Evolutionary conservation across 2,113 vertebrate genomes (phyloP).

Genomic region (Lucifuga dentata): DNA sequence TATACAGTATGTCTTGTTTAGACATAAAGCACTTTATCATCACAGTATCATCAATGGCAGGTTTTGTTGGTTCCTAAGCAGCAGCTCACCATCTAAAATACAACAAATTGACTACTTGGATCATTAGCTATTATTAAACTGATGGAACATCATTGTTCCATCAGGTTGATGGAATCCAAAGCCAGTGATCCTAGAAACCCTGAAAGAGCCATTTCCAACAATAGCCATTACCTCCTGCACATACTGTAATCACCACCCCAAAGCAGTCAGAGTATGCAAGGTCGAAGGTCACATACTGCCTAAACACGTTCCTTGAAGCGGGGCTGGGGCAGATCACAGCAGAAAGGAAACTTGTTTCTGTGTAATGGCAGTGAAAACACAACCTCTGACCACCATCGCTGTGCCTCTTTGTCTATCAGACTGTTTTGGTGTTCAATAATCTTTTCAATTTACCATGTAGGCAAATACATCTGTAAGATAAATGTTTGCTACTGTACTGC

Average conservation of each 20-base stretch:
- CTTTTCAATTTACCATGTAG: too few species aligned
- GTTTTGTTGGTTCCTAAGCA: not conserved
- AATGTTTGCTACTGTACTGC: not conserved
- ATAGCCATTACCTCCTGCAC: conserved; percentile 6
- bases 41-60: not conserved
- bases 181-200: not conserved
- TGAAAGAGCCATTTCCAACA: not conserved
- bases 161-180: not conserved
- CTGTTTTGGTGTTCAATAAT: too few species aligned
- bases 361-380: too few species aligned
- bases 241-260: conserved; percentile 17
- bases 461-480: too few species aligned
- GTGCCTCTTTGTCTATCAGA: too few species aligned
- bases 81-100: not conserved
- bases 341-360: not conserved
- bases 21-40: conserved; percentile 1
- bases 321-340: not conserved
- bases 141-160: not conserved
- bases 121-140: conserved; percentile 6
- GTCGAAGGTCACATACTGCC: conserved; percentile 15
- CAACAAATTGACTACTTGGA: too few species aligned
- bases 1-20: not conserved
- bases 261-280: not conserved
- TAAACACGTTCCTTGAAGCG: not conserved
- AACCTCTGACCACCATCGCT: not conserved